phyloP scores from a whole-genome alignment of 2,888 invertebrate genomes.

The Branchellion lobata region DNA sequence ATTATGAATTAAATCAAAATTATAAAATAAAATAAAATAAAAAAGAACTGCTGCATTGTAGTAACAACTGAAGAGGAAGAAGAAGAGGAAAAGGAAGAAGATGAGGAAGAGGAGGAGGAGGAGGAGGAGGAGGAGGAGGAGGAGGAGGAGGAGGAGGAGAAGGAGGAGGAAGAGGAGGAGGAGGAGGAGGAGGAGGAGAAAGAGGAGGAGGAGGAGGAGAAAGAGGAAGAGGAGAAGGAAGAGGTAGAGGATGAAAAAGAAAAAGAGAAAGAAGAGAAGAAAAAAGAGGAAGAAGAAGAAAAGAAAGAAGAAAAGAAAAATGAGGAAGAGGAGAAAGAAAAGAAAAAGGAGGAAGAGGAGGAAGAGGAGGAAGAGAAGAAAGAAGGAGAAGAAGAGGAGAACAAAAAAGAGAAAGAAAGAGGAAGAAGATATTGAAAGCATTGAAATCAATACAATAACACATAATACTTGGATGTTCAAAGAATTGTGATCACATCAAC shows the following conservation, averaged over 20 bases:
- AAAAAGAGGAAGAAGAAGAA: background rate
- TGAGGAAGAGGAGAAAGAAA: too few species aligned
- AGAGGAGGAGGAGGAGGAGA: constrained; percentile 80
- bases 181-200: constrained; percentile 65
- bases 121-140: too few species aligned
- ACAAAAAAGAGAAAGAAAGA: background rate
- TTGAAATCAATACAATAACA: too few species aligned
- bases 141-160: constrained; percentile 78
- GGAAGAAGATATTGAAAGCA: too few species aligned
- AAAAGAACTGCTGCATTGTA: background rate
- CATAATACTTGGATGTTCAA: too few species aligned
- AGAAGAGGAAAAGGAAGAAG: background rate
- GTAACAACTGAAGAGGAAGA: background rate
- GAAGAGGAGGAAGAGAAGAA: background rate
- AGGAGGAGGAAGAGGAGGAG: constrained; percentile 70
- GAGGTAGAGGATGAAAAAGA: background rate
- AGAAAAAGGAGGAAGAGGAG: background rate
- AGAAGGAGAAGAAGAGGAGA: background rate
- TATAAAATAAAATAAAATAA: too few species aligned
- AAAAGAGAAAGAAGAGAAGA: background rate
- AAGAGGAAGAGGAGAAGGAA: constrained; percentile 64
- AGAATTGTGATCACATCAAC: too few species aligned
- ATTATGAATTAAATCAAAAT: too few species aligned
- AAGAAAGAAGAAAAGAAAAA: background rate
- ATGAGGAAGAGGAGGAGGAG: background rate